phyloP scores from a whole-genome alignment of 2,113 vertebrate species.

The Chamaea fasciata region DNA sequence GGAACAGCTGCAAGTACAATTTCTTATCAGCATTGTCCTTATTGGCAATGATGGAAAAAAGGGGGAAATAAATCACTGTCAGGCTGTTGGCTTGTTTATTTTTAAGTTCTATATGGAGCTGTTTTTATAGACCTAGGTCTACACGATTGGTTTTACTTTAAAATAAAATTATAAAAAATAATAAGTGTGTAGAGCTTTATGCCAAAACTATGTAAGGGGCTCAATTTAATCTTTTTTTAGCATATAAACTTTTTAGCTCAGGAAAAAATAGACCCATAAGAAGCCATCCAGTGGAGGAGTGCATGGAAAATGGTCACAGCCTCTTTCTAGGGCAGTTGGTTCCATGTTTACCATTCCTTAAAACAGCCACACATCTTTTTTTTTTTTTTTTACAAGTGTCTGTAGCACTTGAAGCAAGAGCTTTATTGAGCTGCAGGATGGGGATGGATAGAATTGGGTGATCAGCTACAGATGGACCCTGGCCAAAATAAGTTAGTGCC shows the following conservation, averaged over 20 bases:
- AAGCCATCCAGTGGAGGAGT: background rate
- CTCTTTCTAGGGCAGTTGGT: background rate
- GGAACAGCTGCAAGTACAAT: background rate
- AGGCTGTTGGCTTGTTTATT: background rate
- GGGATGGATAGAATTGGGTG: background rate
- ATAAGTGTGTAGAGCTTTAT: background rate
- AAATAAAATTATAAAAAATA: background rate
- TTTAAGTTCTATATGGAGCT: background rate
- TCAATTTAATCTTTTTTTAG: background rate
- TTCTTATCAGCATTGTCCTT: background rate
- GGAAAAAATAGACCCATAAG: background rate
- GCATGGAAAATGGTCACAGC: background rate
- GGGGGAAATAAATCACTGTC: accelerated
- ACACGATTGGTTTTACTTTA: accelerated
- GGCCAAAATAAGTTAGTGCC: background rate
- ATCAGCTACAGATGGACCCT: background rate
- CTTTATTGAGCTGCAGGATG: background rate
- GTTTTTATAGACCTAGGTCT: background rate
- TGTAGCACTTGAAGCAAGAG: background rate
- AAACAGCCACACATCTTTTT: accelerated
- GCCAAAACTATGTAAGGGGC: background rate
- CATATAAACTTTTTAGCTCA: background rate
- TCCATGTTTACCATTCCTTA: background rate
- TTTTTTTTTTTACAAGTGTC: no score
- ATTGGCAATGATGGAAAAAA: background rate